Base-by-base conservation (phyloP, 2,113 vertebrate genomes). In the Meriones unguiculatus region DNA sequence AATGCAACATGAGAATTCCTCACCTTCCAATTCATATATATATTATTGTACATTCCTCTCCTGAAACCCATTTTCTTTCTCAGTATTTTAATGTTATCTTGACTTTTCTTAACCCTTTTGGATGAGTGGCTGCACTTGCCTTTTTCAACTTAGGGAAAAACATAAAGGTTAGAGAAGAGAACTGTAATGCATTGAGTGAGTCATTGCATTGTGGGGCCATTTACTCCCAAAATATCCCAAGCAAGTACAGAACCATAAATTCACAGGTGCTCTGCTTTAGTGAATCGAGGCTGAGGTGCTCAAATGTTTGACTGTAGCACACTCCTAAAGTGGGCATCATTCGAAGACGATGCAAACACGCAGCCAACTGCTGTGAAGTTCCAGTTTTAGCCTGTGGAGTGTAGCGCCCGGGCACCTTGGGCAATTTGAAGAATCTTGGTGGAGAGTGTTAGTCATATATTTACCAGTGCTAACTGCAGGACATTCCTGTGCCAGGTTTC, bases 31-130 rank as follows among this genome's bases (percentile, higher is more conserved):
- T 92, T 84, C 84, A 1, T 95, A 0, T 72, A 15, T 72, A 15
- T 50, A n/a, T 85, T 94, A 57, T 76, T 4, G 13, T 4, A 1
- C 11, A 7, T 2, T 65, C 82, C 25, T 96, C 91, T 94, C 92
- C 17, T 81, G 14, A n/a, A 92, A 96, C 69, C 59, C n/a, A 15
- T 93, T 97, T 95, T 86, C 64, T 96, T 35, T 89, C 62, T 0
- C 87, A 2, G 5, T 81, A 82, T 97, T 96, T 92, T 84, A 0
- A 93, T 73, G 65, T 89, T 91, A 28, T 17, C 80, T 92, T 95
- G 95, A 95, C 87, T 98, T 98, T 94, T 96, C 86, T 91, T 97
- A 95, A 75, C n/a, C 57, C 95, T 95, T 97, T 95, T 97, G 93
- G 88, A 84, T 97, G 97, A 95, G 52, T 94, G 96, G 97, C 96